These are phyloP conservation scores for Acanthosepion pharaonis DNA, from an alignment of 2,888 invertebrate genomes.

Conservation along the genomic window DNA sequence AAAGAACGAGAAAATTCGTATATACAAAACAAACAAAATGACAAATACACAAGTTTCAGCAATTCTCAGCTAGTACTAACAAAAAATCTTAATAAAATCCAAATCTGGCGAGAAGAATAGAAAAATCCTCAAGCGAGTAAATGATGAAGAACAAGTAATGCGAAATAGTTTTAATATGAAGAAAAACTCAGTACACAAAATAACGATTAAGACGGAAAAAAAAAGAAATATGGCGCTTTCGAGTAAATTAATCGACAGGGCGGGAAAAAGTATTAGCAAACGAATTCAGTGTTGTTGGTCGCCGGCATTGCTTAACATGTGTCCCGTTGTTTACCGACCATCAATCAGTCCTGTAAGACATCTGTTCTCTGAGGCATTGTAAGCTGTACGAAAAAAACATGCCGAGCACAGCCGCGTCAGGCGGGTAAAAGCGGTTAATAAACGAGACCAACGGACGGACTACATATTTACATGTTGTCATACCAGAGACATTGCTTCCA, in stretches of 20 bases:
- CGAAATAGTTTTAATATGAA: neutral
- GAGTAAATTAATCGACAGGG: neutral
- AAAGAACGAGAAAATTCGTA: too few relatives aligned
- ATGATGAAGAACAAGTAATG: neutral
- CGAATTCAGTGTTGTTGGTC: neutral
- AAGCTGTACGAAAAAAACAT: neutral
- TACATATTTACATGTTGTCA: slow-evolving; percentile 13
- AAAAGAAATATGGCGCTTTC: neutral
- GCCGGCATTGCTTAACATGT: slow-evolving; percentile 4
- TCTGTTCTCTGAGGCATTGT: slow-evolving; percentile 4
- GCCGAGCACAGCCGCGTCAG: neutral
- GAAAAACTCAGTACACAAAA: neutral
- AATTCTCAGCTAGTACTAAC: too few relatives aligned
- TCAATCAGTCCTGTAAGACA: slow-evolving; percentile 13
- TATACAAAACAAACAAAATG: too few relatives aligned
- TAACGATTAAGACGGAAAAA: neutral
- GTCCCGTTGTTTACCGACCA: neutral
- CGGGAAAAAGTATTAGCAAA: neutral
- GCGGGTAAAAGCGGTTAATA: neutral
- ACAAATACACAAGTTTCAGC: too few relatives aligned
- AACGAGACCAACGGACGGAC: slow-evolving; percentile 18
- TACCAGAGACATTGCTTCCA: neutral
- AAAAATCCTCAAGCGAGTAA: too few relatives aligned
- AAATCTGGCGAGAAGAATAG: too few relatives aligned
- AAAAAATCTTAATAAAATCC: too few relatives aligned